A percentile compares a stretch with the other conserved stretches of the same genome.
Conservation (phyloP, 2,888 invertebrate genomes). For the Thelaira solivaga region DNA sequence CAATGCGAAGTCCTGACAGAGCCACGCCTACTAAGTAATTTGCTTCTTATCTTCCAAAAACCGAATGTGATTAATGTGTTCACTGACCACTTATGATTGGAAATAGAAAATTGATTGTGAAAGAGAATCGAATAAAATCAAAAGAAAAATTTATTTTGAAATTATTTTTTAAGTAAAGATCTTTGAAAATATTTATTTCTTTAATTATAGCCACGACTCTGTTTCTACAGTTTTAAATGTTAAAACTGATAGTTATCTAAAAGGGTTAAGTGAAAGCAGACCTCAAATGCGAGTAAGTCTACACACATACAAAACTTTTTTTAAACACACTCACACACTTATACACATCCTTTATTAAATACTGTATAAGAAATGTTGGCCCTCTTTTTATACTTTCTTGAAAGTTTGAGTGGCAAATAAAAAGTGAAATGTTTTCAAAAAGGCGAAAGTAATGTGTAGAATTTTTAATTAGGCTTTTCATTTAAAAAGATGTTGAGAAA, state of each 20-base stretch:
- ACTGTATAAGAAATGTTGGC: background rate
- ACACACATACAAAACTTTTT: background rate
- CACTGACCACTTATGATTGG: too few species aligned
- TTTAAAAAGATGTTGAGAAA: conserved; percentile 58
- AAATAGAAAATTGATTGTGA: too few species aligned
- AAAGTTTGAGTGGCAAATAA: background rate
- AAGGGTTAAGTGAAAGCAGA: conserved; percentile 29
- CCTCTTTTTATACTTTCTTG: background rate
- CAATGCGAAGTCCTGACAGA: too few species aligned
- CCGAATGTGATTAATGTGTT: too few species aligned
- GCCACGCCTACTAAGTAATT: too few species aligned
- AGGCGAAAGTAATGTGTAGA: conserved; percentile 70
- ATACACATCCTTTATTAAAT: background rate
- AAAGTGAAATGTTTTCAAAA: conserved; percentile 68
- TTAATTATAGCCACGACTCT: background rate
- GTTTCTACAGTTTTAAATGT: background rate
- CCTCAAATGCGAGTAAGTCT: conserved; percentile 28
- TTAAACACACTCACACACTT: background rate
- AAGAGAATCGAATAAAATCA: too few species aligned
- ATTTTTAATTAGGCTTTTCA: conserved; percentile 70
- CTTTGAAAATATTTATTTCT: too few species aligned
- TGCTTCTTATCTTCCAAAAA: too few species aligned
- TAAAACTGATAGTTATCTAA: conserved; percentile 18
- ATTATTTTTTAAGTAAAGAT: too few species aligned
- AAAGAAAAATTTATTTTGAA: too few species aligned